Conservation (phyloP, 2,797 vertebrate genomes). For the Sus cebifrons region DNA sequence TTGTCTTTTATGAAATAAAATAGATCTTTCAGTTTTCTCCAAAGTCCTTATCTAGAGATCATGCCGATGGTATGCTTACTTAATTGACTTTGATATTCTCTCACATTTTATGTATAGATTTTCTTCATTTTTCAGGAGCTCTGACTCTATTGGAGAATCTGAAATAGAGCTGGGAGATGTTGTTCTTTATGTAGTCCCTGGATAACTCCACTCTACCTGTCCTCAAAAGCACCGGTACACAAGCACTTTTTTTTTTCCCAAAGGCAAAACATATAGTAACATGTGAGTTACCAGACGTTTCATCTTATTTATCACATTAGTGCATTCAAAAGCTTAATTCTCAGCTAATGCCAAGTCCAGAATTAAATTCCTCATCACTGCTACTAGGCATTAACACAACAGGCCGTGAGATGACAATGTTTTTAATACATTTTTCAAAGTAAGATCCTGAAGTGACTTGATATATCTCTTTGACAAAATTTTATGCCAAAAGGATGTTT, state of each 20-base stretch:
- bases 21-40: not conserved
- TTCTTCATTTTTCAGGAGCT: not conserved
- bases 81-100: not conserved
- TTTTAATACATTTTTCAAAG: constrained; percentile 1
- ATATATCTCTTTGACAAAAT: not conserved
- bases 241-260: not conserved
- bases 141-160: not conserved
- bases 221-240: not conserved
- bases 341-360: not conserved
- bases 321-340: not conserved
- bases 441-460: not conserved
- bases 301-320: not conserved
- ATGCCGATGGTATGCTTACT: not conserved
- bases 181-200: not conserved
- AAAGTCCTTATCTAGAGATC: not conserved
- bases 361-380: not conserved
- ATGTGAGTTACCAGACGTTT: not conserved
- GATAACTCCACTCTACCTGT: not conserved
- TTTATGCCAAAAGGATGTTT: not conserved
- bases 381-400: not conserved
- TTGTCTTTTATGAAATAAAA: constrained; percentile 52
- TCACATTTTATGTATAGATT: not conserved
- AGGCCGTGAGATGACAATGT: not conserved
- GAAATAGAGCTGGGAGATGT: not conserved
- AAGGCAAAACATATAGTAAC: not conserved